Conservation (phyloP, 2,797 vertebrate genomes). For the Microhierax caerulescens region DNA sequence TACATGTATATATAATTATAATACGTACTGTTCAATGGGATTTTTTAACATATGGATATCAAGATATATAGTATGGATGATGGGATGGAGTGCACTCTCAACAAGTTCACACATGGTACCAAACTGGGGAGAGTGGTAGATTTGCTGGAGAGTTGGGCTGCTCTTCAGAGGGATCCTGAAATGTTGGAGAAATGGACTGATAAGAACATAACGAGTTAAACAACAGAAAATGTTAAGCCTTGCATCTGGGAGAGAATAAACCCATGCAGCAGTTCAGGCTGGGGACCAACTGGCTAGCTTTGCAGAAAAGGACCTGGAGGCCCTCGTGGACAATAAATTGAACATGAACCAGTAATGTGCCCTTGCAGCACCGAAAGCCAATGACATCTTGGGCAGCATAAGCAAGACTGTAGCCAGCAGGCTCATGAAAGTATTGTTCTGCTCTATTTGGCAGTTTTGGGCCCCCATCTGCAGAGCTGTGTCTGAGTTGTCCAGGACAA, state of each 20-base stretch:
- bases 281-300: not conserved
- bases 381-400: not conserved
- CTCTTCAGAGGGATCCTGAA: not conserved
- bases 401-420: not conserved
- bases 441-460: not conserved
- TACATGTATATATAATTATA: not conserved
- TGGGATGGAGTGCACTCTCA: not conserved
- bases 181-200: not conserved
- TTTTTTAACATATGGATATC: not conserved
- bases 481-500: not conserved
- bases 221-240: not conserved
- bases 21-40: fast-evolving
- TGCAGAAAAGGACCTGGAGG: not conserved
- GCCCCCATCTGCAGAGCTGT: not conserved
- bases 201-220: not conserved
- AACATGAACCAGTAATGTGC: not conserved
- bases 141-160: not conserved
- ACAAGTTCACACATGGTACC: not conserved
- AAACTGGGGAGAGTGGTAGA: not conserved
- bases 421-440: not conserved
- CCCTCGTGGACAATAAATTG: not conserved
- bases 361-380: not conserved
- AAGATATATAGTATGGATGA: not conserved
- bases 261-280: not conserved
- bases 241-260: not conserved